Evolutionary conservation across 2,113 vertebrate genomes (phyloP), one percentile per base, ranked within the genome.

Genomic region (Misgurnus anguillicaudatus): DNA sequence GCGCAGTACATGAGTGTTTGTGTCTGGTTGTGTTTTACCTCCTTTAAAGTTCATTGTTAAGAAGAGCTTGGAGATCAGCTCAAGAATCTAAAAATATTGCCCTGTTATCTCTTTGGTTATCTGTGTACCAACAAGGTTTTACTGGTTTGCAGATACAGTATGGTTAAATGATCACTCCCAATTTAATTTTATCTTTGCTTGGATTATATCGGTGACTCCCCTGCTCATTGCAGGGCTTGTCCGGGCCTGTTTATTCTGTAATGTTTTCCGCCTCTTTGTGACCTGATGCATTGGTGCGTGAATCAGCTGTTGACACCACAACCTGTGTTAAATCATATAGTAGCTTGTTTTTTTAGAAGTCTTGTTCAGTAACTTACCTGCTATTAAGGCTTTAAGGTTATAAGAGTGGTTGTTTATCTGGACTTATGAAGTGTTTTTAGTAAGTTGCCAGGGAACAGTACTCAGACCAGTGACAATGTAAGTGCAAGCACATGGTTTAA

Each of bases 181-280:
- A 5, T 21, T 71, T 76, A 2, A 77, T 76, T 75, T 76, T 24
- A 53, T 71, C 31, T 75, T 14, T 17, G 7, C 58, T 62, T 8
- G 0, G 31, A 75, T 64, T 58, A 4, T 31, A 45, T 61, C 11
- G 24, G 41, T 0, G 58, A 21, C 19, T 45, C 61, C 21, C 71
- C 62, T 45, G 71, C 64, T 58, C 42, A 67, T 61, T 73, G 62
- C 47, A 24, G 69, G 75, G 58, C 82, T 65, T 81, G 82, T 75
- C 38, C 17, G 79, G 79, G 55, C 82, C 70, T 70, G 82, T 78
- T 78, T 48, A 61, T 66, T 24, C 24, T 24, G 69, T 66, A 57
- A 75, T 47, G 39, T 63, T 80, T 63, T 65, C 48, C 58, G 51
- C 39, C 75, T 72, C 58, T 69, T 19, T 66, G 69, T 75, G 80